Evolutionary conservation across 2,888 invertebrate genomes (phyloP).

Genomic region (Hemaris fuciformis): DNA sequence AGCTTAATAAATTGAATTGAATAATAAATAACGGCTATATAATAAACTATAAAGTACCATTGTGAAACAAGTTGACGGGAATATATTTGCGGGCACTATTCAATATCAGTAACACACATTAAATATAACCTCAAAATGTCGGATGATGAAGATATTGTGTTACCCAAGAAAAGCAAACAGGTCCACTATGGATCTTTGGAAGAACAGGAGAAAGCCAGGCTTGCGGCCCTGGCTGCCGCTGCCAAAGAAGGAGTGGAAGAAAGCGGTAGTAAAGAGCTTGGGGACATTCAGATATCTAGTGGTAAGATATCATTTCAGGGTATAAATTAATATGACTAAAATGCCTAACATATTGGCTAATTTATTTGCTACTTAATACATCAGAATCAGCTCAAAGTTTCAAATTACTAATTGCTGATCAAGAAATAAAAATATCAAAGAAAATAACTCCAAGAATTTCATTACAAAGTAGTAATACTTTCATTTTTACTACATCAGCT

Average conservation of each 20-base stretch:
- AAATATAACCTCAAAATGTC: slow-evolving; percentile 84
- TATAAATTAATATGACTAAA: too few relatives aligned
- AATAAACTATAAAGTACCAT: background rate
- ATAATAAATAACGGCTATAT: background rate
- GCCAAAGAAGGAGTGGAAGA: slow-evolving; percentile 83
- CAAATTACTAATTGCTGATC: too few relatives aligned
- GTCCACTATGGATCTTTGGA: slow-evolving; percentile 96
- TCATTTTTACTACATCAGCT: too few relatives aligned
- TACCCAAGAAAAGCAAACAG: slow-evolving; percentile 87
- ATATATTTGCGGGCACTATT: background rate
- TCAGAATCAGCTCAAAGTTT: too few relatives aligned
- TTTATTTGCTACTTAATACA: too few relatives aligned
- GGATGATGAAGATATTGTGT: slow-evolving; percentile 90
- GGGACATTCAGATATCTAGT: slow-evolving; percentile 85
- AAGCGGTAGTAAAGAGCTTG: slow-evolving; percentile 81
- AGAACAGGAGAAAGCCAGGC: slow-evolving; percentile 88
- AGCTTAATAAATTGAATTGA: background rate
- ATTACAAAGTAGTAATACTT: too few relatives aligned
- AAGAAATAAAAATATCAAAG: too few relatives aligned
- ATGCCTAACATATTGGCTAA: too few relatives aligned
- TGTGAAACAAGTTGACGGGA: background rate
- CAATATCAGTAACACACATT: background rate
- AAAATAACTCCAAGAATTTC: too few relatives aligned
- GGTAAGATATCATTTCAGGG: slow-evolving; percentile 69
- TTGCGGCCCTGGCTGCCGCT: slow-evolving; percentile 80